phyloP scores from a whole-genome alignment of 2,113 vertebrate genomes.

The Hyaena hyaena region DNA sequence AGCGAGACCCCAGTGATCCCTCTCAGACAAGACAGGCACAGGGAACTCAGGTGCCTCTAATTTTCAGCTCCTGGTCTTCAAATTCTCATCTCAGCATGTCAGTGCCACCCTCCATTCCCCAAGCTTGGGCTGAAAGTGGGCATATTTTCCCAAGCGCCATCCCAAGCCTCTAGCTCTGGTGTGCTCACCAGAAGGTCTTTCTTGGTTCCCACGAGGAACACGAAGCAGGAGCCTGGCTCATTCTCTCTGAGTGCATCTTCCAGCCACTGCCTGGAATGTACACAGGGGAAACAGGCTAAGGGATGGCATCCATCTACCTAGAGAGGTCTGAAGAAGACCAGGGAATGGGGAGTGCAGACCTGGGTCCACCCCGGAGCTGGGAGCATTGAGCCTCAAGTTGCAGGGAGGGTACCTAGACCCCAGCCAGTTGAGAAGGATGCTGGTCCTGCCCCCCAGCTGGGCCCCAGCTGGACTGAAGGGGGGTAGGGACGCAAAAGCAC shows the following conservation, averaged over 20 bases:
- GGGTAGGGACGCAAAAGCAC: background rate
- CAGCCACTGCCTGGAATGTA: constrained; percentile 91
- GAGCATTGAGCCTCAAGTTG: background rate
- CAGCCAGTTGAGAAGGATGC: background rate
- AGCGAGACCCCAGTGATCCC: background rate
- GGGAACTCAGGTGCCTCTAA: background rate
- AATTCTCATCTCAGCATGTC: background rate
- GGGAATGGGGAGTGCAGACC: background rate
- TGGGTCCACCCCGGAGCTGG: background rate
- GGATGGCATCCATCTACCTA: background rate
- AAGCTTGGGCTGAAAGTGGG: background rate
- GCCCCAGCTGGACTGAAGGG: background rate
- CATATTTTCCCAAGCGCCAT: background rate
- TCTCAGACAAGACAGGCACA: background rate
- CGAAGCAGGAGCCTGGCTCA: constrained; percentile 87
- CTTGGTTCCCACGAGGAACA: constrained; percentile 95
- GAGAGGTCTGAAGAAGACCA: background rate
- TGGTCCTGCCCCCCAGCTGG: background rate
- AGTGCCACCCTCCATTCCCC: background rate
- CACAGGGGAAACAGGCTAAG: background rate
- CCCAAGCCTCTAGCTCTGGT: background rate
- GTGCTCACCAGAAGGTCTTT: constrained; percentile 92
- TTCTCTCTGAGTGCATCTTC: constrained; percentile 93
- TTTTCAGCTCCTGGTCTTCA: background rate
- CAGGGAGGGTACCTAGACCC: background rate